Base-by-base conservation (phyloP, 2,113 vertebrate genomes). In the Sclerurus mexicanus region DNA sequence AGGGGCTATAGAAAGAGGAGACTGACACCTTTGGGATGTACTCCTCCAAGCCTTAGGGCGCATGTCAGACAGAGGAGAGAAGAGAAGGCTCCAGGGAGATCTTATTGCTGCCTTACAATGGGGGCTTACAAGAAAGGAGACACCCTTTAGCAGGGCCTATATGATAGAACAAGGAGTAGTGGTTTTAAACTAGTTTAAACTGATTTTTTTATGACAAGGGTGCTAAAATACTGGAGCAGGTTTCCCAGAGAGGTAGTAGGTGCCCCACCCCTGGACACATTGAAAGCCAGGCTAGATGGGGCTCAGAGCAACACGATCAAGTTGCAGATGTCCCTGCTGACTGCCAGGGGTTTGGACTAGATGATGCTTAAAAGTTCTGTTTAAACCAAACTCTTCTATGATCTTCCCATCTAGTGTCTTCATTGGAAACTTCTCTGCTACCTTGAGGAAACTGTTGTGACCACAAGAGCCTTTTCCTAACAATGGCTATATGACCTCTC, bases 151-250 rank as follows among this genome's bases (percentile, higher is more conserved):
- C 6, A 75, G 14, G 9, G 10, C 7, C 6, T 55, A 6, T 73
- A 35, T 23, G 1, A 52, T 0, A 58, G 16, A 55, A 60, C 7
- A 47, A 55, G 7, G 8, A 3, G 5, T 49, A 42, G 31, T 23
- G 18, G 16, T 20, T 49, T 82, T 67, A 62, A 67, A 79, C 12
- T 15, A 37, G 72, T 63, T 79, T 28, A 75, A 56, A 53, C 7
- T 52, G 27, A 2, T 4, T 27, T 39, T 74, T 62, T 56, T 17
- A n/a, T 3, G 1, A 2, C 30, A 16, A 14, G 1, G 4, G 4
- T 55, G 33, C 19, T 55, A 40, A 73, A 72, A 8, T 25, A 37
- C 15, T 31, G 33, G 12, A 7, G 10, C 5, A 16, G 2, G 10
- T 64, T 84, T 49, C 30, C 33, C 30, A 52, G 44, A 35, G 44